Conservation (phyloP, 2,113 vertebrate species). For the Xyrauchen texanus region DNA sequence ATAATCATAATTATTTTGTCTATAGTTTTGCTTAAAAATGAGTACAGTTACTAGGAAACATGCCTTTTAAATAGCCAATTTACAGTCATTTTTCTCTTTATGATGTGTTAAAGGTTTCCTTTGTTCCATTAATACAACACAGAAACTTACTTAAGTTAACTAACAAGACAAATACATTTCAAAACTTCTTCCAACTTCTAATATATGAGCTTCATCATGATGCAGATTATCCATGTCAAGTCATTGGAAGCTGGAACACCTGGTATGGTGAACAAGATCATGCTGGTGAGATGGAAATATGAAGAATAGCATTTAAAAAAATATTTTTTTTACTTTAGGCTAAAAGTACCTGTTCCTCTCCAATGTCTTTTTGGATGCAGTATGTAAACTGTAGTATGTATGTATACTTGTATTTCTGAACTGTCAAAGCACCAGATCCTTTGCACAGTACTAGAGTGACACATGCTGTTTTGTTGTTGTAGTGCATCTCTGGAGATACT, state of each 20-base stretch:
- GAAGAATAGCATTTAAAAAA: neutral
- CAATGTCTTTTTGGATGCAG: neutral
- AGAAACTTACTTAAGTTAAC: too few relatives aligned
- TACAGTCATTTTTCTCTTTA: too few relatives aligned
- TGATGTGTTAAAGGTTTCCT: neutral
- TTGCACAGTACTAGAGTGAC: constrained; percentile 58
- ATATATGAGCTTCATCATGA: constrained; percentile 82
- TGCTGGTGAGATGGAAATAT: constrained; percentile 78
- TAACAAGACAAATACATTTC: too few relatives aligned
- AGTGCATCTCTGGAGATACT: constrained; percentile 97
- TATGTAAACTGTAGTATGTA: neutral
- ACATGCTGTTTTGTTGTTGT: constrained; percentile 65
- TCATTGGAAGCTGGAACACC: constrained; percentile 96
- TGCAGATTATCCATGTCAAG: constrained; percentile 86
- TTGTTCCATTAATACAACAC: too few relatives aligned
- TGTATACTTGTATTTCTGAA: too few relatives aligned
- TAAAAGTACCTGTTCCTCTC: too few relatives aligned
- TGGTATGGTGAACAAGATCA: constrained; percentile 98
- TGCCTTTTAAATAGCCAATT: too few relatives aligned
- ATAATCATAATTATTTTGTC: too few relatives aligned
- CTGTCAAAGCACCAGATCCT: too few relatives aligned
- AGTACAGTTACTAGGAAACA: too few relatives aligned
- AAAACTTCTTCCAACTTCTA: constrained; percentile 16
- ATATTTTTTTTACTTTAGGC: too few relatives aligned
- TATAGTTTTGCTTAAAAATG: too few relatives aligned